phyloP scores from a whole-genome alignment of 2,113 vertebrate species.

The Lathamus discolor region DNA sequence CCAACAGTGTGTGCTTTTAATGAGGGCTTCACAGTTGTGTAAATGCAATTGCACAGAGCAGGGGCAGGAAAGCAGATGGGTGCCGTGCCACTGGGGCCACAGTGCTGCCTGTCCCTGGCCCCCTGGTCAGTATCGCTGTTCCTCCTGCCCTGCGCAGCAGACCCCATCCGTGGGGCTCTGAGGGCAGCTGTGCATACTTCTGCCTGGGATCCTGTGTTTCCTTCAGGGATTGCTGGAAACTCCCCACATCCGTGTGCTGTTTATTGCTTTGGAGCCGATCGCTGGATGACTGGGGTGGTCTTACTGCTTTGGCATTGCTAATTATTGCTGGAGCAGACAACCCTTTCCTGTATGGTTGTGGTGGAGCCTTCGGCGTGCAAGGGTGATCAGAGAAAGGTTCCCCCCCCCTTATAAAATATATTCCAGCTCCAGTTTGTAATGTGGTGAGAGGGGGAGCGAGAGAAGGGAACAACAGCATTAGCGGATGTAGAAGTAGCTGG shows the following conservation, averaged over 20 bases:
- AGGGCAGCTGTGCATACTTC: neutral
- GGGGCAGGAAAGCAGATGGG: neutral
- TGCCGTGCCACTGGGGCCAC: accelerated
- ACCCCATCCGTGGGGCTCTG: neutral
- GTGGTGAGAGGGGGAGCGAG: conserved; percentile 34
- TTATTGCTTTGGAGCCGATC: neutral
- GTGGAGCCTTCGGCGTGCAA: neutral
- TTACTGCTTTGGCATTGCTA: neutral
- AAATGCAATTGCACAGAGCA: neutral
- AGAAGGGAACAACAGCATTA: conserved; percentile 62
- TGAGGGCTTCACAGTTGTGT: neutral
- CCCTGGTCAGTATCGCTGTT: accelerated
- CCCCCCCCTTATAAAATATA: neutral
- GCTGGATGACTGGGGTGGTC: neutral
- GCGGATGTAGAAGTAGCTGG: conserved; percentile 75
- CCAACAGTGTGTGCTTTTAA: accelerated
- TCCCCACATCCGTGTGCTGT: neutral
- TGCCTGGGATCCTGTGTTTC: neutral
- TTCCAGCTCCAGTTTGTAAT: conserved; percentile 43
- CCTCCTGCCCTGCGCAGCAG: neutral
- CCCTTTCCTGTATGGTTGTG: neutral
- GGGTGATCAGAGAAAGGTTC: neutral
- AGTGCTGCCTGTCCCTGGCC: accelerated
- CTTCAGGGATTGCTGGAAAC: neutral
- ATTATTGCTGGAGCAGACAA: neutral